Percentiles rank a stretch among this genome's conserved stretches.
Evolutionary conservation across 1,140 invertebrate genomes (phyloP).

Genomic region (Lamellibrachia luymesi): DNA sequence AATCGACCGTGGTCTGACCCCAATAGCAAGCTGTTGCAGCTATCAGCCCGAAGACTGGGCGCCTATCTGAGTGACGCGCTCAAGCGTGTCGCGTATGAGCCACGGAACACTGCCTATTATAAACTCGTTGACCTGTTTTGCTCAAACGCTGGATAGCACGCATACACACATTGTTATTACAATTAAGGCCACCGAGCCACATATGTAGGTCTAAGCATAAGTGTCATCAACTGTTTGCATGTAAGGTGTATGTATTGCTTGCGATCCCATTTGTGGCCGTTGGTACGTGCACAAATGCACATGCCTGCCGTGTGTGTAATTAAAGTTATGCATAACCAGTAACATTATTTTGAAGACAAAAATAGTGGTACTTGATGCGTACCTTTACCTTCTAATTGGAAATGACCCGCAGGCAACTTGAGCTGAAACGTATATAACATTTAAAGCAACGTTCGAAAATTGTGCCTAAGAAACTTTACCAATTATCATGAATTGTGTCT

Average conservation of each 20-base stretch:
- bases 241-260: background rate
- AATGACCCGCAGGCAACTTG: background rate
- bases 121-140: background rate
- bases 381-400: background rate
- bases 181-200: background rate
- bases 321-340: background rate
- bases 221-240: background rate
- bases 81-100: background rate
- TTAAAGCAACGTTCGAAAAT: background rate
- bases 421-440: background rate
- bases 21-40: background rate
- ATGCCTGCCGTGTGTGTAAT: background rate
- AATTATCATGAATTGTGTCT: background rate
- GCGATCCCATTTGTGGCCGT: background rate
- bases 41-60: too few species aligned
- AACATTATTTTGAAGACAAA: background rate
- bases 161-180: background rate
- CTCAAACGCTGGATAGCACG: background rate
- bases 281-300: background rate
- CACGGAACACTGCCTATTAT: background rate
- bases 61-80: background rate
- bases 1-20: background rate
- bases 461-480: background rate
- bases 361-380: too few species aligned
- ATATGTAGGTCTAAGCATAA: background rate